Conservation (phyloP, 2,113 vertebrate genomes). For the Dryoscopus gambensis region DNA sequence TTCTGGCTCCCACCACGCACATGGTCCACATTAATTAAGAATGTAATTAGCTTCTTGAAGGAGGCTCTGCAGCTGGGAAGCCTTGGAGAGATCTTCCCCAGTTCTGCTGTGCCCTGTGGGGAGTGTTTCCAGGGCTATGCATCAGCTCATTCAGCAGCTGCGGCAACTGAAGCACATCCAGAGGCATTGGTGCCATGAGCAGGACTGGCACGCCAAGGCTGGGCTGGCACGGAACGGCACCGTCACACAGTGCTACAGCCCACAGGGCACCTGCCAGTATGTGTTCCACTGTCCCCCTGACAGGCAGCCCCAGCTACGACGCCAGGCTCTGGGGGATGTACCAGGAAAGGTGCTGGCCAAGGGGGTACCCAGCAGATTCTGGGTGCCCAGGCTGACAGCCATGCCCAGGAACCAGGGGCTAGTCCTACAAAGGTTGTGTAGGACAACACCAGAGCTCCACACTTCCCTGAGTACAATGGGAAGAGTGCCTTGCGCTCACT, state of each 20-base stretch:
- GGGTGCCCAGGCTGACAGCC: neutral
- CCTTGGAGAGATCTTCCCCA: neutral
- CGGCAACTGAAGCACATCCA: neutral
- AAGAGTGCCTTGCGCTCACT: neutral
- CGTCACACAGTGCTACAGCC: neutral
- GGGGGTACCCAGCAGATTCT: neutral
- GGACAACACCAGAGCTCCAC: neutral
- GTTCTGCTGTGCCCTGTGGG: neutral
- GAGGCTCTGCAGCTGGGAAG: neutral
- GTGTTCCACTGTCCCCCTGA: neutral
- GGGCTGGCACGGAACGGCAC: fast-evolving
- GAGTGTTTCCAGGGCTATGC: neutral
- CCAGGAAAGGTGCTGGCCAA: neutral
- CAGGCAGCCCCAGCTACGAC: neutral
- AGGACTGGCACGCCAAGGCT: fast-evolving
- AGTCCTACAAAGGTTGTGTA: neutral
- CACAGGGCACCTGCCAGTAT: neutral
- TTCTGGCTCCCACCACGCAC: neutral
- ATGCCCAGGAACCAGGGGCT: neutral
- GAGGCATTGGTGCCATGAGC: neutral
- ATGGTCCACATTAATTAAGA: slow-evolving; percentile 15
- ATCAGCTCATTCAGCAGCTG: neutral
- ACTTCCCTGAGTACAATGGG: neutral
- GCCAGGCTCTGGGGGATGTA: neutral
- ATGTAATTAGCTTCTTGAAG: neutral